Evolutionary conservation across 2,113 vertebrate species (phyloP).

Genomic region (Carassius carassius): DNA sequence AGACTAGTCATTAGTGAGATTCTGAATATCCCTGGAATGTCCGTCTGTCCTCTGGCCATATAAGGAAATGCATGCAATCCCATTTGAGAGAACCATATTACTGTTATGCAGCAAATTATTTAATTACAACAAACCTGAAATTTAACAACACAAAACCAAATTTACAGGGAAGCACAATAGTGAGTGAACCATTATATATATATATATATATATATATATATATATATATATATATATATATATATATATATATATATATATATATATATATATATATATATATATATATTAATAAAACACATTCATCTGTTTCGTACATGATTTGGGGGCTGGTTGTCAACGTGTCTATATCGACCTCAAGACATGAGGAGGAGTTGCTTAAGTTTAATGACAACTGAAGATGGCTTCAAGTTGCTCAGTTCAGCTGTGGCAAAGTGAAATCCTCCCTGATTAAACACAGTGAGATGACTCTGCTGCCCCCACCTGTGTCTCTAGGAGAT

Average conservation of each 20-base stretch:
- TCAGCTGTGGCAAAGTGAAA: not conserved
- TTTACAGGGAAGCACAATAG: not conserved
- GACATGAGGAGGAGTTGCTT: not conserved
- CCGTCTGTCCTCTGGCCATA: not conserved
- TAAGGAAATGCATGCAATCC: not conserved
- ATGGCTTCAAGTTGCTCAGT: conserved; percentile 25
- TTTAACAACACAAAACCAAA: not conserved
- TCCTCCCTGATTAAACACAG: conserved; percentile 4
- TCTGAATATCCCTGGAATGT: conserved; percentile 26
- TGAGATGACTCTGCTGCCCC: conserved; percentile 30
- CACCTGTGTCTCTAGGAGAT: conserved; percentile 19
- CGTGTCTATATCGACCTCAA: not conserved
- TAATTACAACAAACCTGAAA: not conserved
- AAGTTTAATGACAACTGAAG: conserved; percentile 23
- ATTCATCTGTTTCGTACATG: too few species aligned
- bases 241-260: too few species aligned
- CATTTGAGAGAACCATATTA: not conserved
- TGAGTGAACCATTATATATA: too few species aligned
- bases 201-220: too few species aligned
- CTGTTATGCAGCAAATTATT: not conserved
- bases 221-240: too few species aligned
- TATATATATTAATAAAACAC: too few species aligned
- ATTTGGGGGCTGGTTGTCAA: not conserved
- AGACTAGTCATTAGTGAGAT: not conserved
- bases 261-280: too few species aligned